Percentiles rank a stretch among this genome's conserved stretches.
Evolutionary conservation across 2,113 vertebrate species (phyloP).

Genomic region (Phalacrocorax brasilianus): DNA sequence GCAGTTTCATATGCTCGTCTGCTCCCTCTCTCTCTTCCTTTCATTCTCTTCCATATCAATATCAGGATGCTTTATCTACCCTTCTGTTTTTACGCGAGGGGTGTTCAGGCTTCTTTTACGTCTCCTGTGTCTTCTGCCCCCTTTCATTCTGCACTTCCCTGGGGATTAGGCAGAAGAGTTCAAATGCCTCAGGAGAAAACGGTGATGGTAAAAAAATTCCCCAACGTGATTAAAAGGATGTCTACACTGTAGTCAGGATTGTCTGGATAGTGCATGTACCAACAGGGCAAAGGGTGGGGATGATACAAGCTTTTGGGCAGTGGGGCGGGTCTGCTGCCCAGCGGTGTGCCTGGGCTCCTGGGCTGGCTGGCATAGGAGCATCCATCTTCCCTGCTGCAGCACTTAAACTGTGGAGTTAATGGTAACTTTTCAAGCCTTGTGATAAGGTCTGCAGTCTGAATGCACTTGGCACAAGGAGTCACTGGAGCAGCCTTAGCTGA

Average conservation of each 20-base stretch:
- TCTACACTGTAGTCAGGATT: neutral
- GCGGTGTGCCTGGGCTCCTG: neutral
- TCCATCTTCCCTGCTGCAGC: neutral
- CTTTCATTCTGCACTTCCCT: neutral
- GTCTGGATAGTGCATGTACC: neutral
- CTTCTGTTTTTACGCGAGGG: neutral
- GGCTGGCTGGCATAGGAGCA: neutral
- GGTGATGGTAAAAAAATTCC: neutral
- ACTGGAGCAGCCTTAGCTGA: neutral
- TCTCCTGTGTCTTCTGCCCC: neutral
- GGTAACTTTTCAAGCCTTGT: neutral
- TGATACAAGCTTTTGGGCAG: neutral
- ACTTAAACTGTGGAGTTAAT: neutral
- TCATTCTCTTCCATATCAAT: neutral
- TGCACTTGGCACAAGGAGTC: neutral
- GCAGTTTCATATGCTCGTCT: neutral
- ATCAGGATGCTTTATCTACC: neutral
- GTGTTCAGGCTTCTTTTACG: neutral
- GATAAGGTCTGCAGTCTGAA: neutral
- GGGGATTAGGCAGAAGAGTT: neutral
- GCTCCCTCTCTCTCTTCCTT: neutral
- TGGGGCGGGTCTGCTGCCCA: neutral
- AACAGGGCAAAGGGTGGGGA: neutral
- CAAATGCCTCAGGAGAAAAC: neutral
- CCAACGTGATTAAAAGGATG: neutral